Evolutionary conservation across 2,113 vertebrate genomes (phyloP).

Genomic region (Phyllostomus hastatus): DNA sequence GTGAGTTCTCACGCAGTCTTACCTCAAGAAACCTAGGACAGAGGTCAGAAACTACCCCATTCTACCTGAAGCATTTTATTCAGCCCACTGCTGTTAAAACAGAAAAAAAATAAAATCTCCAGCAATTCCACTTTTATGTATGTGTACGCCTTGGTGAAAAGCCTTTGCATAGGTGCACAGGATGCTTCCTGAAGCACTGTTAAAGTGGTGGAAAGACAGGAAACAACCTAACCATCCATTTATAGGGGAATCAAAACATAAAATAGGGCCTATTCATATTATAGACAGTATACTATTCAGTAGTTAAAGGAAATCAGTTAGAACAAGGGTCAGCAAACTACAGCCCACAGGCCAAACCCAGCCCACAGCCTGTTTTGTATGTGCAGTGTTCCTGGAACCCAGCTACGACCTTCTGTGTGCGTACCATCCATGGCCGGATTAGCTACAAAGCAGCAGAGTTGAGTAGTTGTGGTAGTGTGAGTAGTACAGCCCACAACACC

Average conservation of each 20-base stretch:
- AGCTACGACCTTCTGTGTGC: not conserved
- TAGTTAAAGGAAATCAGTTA: constrained; percentile 19
- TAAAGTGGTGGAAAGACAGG: not conserved
- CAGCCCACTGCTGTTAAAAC: not conserved
- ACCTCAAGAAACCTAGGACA: not conserved
- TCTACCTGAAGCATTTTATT: not conserved
- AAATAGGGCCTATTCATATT: not conserved
- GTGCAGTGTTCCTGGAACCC: not conserved
- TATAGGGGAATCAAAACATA: not conserved
- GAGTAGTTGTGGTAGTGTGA: not conserved
- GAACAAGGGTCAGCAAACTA: not conserved
- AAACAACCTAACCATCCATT: not conserved
- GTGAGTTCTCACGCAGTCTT: constrained; percentile 6
- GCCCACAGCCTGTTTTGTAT: not conserved
- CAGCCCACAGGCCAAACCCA: not conserved
- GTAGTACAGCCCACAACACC: not conserved
- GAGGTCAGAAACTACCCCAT: constrained; percentile 1
- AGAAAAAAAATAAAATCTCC: not conserved
- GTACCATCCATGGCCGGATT: not conserved
- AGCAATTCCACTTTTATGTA: not conserved
- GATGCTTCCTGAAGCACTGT: not conserved
- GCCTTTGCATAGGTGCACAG: not conserved
- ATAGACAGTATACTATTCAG: not conserved
- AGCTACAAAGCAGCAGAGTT: not conserved
- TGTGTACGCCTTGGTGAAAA: not conserved